Evolutionary conservation across 2,113 vertebrate genomes (phyloP).

Genomic region (Proterorhinus semilunaris): DNA sequence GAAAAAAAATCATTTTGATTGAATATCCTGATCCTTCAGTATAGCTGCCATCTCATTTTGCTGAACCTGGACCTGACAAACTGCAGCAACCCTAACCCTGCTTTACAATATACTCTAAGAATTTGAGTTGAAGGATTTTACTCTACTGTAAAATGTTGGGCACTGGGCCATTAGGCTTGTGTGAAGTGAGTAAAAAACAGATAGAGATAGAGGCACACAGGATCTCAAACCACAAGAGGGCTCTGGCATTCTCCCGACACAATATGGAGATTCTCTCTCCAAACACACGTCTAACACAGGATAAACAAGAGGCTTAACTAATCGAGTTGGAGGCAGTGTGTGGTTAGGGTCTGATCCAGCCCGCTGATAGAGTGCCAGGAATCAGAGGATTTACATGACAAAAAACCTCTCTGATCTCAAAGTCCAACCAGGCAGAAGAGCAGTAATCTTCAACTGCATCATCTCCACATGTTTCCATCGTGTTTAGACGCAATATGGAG

Average conservation of each 20-base stretch:
- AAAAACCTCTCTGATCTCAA: slow-evolving; percentile 49
- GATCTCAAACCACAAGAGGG: slow-evolving; percentile 25
- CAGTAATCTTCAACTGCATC: slow-evolving; percentile 50
- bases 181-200: background rate
- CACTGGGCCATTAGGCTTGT: background rate
- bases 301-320: slow-evolving; percentile 51
- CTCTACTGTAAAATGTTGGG: no score
- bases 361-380: slow-evolving; percentile 49
- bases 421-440: slow-evolving; percentile 50
- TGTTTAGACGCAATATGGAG: background rate
- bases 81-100: no score
- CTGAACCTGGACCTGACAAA: no score
- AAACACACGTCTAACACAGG: slow-evolving; percentile 50
- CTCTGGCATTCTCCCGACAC: slow-evolving; percentile 18
- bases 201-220: background rate
- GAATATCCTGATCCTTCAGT: no score
- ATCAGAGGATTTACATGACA: slow-evolving; percentile 64
- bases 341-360: slow-evolving; percentile 45
- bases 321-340: slow-evolving; percentile 52
- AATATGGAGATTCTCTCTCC: slow-evolving; percentile 23
- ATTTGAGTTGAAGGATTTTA: no score
- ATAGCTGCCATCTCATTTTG: no score
- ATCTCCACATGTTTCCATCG: slow-evolving; percentile 26
- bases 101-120: no score
- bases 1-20: no score